Conservation (phyloP, 2,113 vertebrate genomes). For the Corapipo altera region DNA sequence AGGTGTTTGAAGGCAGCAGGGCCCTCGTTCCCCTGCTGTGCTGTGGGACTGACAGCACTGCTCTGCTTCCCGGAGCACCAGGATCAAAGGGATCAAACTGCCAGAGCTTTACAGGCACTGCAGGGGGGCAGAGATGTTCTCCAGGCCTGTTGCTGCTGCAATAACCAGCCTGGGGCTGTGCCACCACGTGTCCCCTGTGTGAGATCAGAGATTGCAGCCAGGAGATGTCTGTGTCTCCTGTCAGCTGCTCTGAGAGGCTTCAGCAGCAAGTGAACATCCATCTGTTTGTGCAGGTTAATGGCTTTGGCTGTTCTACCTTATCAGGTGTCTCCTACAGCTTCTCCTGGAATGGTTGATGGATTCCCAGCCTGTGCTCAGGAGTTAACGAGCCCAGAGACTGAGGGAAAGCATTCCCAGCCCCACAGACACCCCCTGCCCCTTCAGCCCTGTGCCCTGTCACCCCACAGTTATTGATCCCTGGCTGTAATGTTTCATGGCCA, state of each 20-base stretch:
- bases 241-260: background rate
- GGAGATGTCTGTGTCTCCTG: background rate
- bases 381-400: background rate
- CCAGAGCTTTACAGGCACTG: fast-evolving
- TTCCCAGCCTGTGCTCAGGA: background rate
- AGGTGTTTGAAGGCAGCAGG: background rate
- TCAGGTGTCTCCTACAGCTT: background rate
- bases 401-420: background rate
- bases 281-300: background rate
- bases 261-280: background rate
- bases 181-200: background rate
- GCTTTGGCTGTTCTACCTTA: background rate
- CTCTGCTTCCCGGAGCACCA: background rate
- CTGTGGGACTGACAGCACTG: background rate
- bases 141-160: background rate
- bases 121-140: background rate
- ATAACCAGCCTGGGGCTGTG: background rate
- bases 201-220: background rate
- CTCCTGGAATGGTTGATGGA: background rate
- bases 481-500: background rate
- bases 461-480: background rate
- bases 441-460: background rate
- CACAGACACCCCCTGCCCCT: background rate
- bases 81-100: background rate
- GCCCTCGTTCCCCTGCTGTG: background rate